Base-by-base conservation (phyloP, 2,113 vertebrate genomes). In the Barnardius zonarius region DNA sequence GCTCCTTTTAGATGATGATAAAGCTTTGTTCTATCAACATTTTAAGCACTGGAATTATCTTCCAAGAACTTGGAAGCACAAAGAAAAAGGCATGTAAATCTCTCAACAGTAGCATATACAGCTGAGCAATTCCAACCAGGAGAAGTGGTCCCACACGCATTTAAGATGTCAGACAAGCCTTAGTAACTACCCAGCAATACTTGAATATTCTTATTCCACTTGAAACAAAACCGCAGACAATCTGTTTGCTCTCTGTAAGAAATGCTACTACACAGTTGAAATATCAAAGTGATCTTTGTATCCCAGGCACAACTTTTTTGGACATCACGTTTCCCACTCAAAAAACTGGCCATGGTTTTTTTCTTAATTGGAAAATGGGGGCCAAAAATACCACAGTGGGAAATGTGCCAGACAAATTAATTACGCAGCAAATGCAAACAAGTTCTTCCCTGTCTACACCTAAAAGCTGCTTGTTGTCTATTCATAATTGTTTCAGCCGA, bases 121-220 rank as follows among this genome's bases (percentile, higher is more conserved):
- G 61, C 48, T 19, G 46, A 86, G 68, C 31, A 33, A 61, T 95
- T 90, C 70, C 76, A 73, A 64, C 46, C 37, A 67, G 69, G 7
- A 95, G 46, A 95, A 93, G 77, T 48, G 54, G 78, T 94, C 76
- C 85, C 69, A 67, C 33, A 41, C 3, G 7, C 59, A 77, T 91
- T 78, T 93, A 81, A 90, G 69, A 67, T n/a, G 14, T 88, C 92
- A 96, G 59, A 27, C 19, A 91, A 91, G 81, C 63, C 55, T 86
- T 44, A 57, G 22, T 69, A 78, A 92, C 41, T 90, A 80, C 48
- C 31, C 87, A 76, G 44, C 1, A 23, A 83, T 77, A 80, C 85
- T 80, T 91, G 37, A 92, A 90, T 75, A 61, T 86, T 92, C 61
- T 86, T 81, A 28, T 43, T 86, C 72, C 79, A 93, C 92, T 93